Percentiles rank a stretch among this genome's conserved stretches.
These are phyloP conservation scores for Rhincodon typus DNA, from an alignment of 2,797 vertebrate species.

Conservation along the genomic window DNA sequence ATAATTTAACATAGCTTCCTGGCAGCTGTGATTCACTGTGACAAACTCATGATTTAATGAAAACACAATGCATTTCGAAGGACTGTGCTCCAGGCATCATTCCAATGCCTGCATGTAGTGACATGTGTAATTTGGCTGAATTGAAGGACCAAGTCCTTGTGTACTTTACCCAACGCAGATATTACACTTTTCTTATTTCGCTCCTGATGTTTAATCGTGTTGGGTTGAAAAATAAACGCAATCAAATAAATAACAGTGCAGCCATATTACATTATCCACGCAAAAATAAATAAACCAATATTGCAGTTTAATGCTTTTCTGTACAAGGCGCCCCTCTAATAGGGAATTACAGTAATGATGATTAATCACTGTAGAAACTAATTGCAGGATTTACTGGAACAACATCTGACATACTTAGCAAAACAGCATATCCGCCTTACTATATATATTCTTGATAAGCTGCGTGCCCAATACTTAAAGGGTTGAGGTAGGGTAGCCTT, in stretches of 20 bases:
- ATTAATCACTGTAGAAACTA: neutral
- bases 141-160: too few species aligned
- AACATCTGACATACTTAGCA: constrained; percentile 18
- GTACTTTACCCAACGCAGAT: neutral
- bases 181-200: neutral
- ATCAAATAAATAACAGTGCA: neutral
- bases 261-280: neutral
- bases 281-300: neutral
- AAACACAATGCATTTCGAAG: constrained; percentile 30
- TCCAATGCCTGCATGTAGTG: constrained; percentile 16
- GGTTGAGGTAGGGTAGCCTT: constrained; percentile 53
- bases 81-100: neutral
- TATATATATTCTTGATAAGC: neutral
- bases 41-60: constrained; percentile 34
- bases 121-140: constrained; percentile 14
- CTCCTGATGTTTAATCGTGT: neutral
- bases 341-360: constrained; percentile 18
- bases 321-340: neutral
- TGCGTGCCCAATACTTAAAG: neutral
- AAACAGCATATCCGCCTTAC: neutral
- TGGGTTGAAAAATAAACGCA: neutral
- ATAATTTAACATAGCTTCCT: constrained; percentile 32
- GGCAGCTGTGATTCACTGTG: constrained; percentile 27
- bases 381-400: constrained; percentile 22
- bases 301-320: constrained; percentile 32